Base-by-base conservation (phyloP, 2,797 vertebrate species). In the Tiaroga cobitis region DNA sequence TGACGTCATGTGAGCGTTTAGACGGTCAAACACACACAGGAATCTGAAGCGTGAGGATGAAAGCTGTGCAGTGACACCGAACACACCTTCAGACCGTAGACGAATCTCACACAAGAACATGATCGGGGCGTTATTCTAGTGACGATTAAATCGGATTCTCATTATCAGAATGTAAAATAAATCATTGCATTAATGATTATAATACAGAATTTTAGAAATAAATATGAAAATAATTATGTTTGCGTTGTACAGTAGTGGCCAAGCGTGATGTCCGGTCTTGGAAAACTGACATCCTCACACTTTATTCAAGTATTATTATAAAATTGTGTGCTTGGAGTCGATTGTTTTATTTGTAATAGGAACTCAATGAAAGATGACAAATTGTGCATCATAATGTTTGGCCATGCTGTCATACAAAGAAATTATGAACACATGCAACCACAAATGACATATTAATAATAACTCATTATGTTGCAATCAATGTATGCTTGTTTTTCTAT, bases 1-100 rank as follows among this genome's bases (percentile, higher is more conserved):
- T n/a, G 29, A 1, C 29, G n/a, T n/a, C n/a, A n/a, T 1, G 74
- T 9, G 49, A 77, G 34, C 8, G 8, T 39, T 39, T 24, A 59
- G 75, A n/a, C 5, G 5, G 4, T 41, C 75, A 43, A 43, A 79
- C 76, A 79, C 76, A 63, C 39, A 3, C 76, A 79, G 76, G 76
- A 39, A 78, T 78, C n/a, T 4, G 73, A 37, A 8, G 24, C 29
- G 24, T 32, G 41, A 46, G 2, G 16, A 29, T 16, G 8, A 29
- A 18, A 72, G 8, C 11, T 1, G 34, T 51, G 54, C 54, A 9
- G 21, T 9, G 41, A 72, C 8, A 29, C 29, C 49, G 19, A 2
- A 51, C 49, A 51, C 6, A 5, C 15, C 16, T 5, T 49, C n/a
- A n/a, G n/a, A n/a, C n/a, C n/a, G n/a, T n/a, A 3, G 32, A 34